Evolutionary conservation across 2,113 vertebrate species (phyloP), one percentile per base, ranked within the genome.

Genomic region (Pachypanchax playfairii): DNA sequence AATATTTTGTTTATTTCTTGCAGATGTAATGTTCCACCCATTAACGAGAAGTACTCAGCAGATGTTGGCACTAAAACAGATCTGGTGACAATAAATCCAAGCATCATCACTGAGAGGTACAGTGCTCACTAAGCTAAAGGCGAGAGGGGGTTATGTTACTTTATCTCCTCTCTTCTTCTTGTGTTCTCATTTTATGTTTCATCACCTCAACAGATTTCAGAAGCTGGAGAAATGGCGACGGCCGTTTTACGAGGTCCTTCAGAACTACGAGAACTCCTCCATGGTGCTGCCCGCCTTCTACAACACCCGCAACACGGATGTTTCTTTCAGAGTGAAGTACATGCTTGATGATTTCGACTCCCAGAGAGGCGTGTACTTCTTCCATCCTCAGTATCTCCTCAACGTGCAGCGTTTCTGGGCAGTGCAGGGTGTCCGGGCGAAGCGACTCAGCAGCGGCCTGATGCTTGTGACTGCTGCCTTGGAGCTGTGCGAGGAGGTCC

Each of bases 331-430:
- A 0, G 97, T 98, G 81, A 96, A 95, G 80, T 99, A 98, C 14
- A 95, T 95, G 83, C 89, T 98, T 86, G 97, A 98, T 0, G 97
- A 99, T 84, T 98, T 97, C 6, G 91, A 94, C 79, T 95, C 95
- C 0, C 90, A 91, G 66, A 93, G 95, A 26, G 91, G 93, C 0
- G 95, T 96, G 25, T 98, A 94, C 75, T 99, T 96, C 82, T 99
- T 99, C 87, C 97, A 99, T 56, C 97, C 97, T 0, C 95, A 95
- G 87, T 99, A 99, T 88, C 93, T 99, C 77, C 90, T 94, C 66
- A 98, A 95, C 0, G 95, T 96, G 76, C 96, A 97, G 1, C 96
- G 95, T 36, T 98, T 98, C 90, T 99, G 97, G 97, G 92, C 95
- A 0, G 92, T 91, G 75, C 95, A 95, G 83, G 97, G 97, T 0